These are phyloP conservation scores for Mormoops blainvillei DNA, from an alignment of 2,113 vertebrate species.

Conservation along the genomic window DNA sequence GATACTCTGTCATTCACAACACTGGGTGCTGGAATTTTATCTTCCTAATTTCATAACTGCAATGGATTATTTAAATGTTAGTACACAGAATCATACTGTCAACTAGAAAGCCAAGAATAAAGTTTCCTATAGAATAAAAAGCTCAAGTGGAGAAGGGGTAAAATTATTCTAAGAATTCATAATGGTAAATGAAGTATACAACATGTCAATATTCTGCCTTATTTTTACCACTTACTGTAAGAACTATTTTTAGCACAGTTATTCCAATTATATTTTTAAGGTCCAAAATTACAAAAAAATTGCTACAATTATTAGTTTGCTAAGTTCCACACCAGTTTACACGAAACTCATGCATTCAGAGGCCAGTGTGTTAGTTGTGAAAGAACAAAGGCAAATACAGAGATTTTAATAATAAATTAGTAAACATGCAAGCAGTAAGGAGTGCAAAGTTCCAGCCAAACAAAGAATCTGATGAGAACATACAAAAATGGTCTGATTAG, in stretches of 20 bases:
- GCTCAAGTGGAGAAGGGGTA: conserved; percentile 44
- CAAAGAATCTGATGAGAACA: conserved; percentile 82
- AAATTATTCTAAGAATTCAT: conserved; percentile 63
- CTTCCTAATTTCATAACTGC: conserved; percentile 29
- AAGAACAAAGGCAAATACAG: conserved; percentile 79
- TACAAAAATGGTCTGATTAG: conserved; percentile 82
- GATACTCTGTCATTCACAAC: not conserved
- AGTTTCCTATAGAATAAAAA: conserved; percentile 50
- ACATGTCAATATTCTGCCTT: conserved; percentile 33
- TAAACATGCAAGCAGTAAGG: conserved; percentile 85
- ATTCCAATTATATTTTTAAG: conserved; percentile 55
- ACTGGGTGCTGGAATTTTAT: conserved; percentile 8
- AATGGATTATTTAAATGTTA: conserved; percentile 37
- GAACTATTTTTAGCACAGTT: conserved; percentile 44
- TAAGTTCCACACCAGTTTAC: conserved; percentile 67
- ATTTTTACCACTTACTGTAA: conserved; percentile 61
- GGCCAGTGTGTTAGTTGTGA: conserved; percentile 82
- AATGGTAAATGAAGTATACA: conserved; percentile 49
- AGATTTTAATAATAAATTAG: conserved; percentile 77
- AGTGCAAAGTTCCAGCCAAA: conserved; percentile 86
- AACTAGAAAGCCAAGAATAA: conserved; percentile 57
- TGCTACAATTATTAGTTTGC: conserved; percentile 61
- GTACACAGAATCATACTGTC: conserved; percentile 41
- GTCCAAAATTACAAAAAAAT: conserved; percentile 63
- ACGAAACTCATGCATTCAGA: conserved; percentile 82